A percentile compares a stretch with the other conserved stretches of the same genome.
Conservation (phyloP, 2,113 vertebrate species). For the Plectropomus leopardus region DNA sequence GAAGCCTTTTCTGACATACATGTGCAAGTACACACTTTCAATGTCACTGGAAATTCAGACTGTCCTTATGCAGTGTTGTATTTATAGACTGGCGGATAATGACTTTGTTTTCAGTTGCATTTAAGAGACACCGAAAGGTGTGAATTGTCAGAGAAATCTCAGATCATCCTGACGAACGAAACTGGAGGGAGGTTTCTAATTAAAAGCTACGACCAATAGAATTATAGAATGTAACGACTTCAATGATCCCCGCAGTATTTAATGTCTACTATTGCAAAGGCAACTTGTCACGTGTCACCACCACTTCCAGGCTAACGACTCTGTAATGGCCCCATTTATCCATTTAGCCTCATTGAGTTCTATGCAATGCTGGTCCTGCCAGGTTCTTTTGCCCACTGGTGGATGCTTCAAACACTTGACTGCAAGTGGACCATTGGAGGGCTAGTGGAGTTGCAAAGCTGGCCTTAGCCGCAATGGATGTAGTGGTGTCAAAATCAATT, state of each 20-base stretch:
- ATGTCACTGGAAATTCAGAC: constrained; percentile 10
- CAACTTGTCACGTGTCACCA: constrained; percentile 70
- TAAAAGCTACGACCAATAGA: constrained; percentile 49
- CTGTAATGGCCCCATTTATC: constrained; percentile 79
- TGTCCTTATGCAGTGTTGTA: background rate
- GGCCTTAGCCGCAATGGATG: constrained; percentile 21
- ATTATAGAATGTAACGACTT: constrained; percentile 50
- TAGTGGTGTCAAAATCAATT: constrained; percentile 39
- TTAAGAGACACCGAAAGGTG: constrained; percentile 1
- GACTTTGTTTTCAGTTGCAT: constrained; percentile 7
- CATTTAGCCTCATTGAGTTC: constrained; percentile 80
- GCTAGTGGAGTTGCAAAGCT: constrained; percentile 58
- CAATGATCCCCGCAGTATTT: constrained; percentile 61
- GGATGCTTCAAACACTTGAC: constrained; percentile 66
- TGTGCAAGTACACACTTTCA: constrained; percentile 2
- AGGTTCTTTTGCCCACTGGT: constrained; percentile 61
- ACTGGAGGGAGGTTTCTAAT: constrained; percentile 44
- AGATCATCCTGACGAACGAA: background rate
- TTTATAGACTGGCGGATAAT: background rate
- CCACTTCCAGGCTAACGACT: constrained; percentile 75
- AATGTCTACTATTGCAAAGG: constrained; percentile 53
- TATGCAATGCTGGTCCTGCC: constrained; percentile 52
- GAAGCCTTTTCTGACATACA: constrained; percentile 8
- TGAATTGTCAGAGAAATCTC: background rate
- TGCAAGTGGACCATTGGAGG: constrained; percentile 62